Evolutionary conservation across 2,888 invertebrate genomes (phyloP), one percentile per base, ranked within the genome.

Genomic region (Baccha elongata): DNA sequence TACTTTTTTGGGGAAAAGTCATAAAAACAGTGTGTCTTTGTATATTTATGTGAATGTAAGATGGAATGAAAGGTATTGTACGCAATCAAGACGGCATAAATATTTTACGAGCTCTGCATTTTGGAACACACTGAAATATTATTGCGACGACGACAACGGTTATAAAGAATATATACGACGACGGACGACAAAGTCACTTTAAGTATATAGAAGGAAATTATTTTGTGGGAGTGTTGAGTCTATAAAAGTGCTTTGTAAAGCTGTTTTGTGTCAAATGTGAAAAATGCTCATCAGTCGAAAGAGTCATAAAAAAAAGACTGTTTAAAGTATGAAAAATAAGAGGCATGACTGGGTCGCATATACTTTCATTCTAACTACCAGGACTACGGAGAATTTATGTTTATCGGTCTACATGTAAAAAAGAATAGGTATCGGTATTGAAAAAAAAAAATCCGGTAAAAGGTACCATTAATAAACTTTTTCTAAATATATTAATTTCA

Each of bases 91-190:
- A 35, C 15, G 79, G 55, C 55, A 48, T 79, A 73, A 73, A 79
- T 79, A 55, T 74, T 73, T 80, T 74, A 80, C 68, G 68, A 80
- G 67, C 35, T 62, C 29, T 68, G 19, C 44, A 60, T 60, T 60
- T 60, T 29, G 60, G 42, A 60, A 44, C 44, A 42, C 15, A 40
- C 55, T 19, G 42, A 29, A 44, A 29, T 44, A 44, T 60, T 42
- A 60, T 44, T 42, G 19, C 60, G 17, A 29, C 8, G 42, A 44
- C 37, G 37, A 15, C 19, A 19, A 35, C 13, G 53, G 29, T 40
- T 40, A 40, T 40, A 3, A 2, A 3, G 37, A 40, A 3, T n/a
- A 13, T n/a, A 40, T 13, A 6, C 15, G n/a, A 17, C 2, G 32
- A 19, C 35, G 53, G 32, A 35, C 13, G 37, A 21, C 21, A 23